Conservation (phyloP, 2,888 invertebrate species). For the Tetranychus truncatus region DNA sequence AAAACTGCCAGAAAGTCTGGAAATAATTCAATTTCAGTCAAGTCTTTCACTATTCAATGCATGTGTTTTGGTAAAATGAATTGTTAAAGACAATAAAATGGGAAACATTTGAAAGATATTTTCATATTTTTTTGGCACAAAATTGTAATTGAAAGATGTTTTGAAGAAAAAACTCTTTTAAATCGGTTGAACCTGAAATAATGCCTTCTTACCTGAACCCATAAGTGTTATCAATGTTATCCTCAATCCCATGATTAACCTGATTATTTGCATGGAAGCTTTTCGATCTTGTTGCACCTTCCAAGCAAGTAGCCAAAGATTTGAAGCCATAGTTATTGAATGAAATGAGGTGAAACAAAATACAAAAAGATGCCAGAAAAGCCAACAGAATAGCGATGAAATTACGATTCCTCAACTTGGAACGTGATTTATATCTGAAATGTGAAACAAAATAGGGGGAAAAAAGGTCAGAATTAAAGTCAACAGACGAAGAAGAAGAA, state of each 20-base stretch:
- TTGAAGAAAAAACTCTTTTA: too few species aligned
- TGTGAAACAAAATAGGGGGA: not conserved
- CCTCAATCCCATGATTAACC: not conserved
- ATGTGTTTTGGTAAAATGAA: too few species aligned
- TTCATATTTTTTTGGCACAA: too few species aligned
- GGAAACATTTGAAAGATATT: too few species aligned
- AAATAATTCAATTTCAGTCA: too few species aligned
- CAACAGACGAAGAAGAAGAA: not conserved
- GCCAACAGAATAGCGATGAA: not conserved
- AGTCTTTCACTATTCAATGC: too few species aligned
- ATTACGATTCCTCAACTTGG: not conserved
- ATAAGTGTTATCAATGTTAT: not conserved
- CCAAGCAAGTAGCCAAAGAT: not conserved
- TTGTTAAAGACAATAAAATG: too few species aligned
- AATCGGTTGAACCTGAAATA: not conserved
- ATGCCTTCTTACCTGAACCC: not conserved
- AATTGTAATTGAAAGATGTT: too few species aligned
- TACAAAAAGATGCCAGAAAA: slow-evolving; percentile 7
- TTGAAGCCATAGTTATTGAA: not conserved
- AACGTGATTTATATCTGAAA: slow-evolving; percentile 4
- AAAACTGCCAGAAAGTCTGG: too few species aligned
- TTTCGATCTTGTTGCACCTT: not conserved
- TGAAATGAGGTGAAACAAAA: slow-evolving; percentile 1
- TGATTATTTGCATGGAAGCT: not conserved
- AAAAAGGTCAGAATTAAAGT: not conserved